phyloP scores from a whole-genome alignment of 1,140 invertebrate genomes.

The Drosophila pachea region DNA sequence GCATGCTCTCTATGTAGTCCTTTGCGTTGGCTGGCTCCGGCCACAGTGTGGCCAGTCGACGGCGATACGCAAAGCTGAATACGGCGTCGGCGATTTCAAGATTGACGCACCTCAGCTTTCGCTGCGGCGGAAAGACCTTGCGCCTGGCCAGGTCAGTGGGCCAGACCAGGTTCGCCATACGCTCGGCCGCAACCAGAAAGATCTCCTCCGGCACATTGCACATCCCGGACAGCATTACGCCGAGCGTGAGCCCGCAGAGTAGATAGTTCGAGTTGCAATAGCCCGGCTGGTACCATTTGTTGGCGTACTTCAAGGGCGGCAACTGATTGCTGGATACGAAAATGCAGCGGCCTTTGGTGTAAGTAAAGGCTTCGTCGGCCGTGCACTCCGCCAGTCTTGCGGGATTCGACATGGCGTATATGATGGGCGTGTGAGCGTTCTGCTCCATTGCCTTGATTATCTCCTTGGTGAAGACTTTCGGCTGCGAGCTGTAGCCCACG shows the following conservation, averaged over 20 bases:
- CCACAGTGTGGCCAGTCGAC: constrained; percentile 46
- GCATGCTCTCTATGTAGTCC: constrained; percentile 33
- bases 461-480: constrained; percentile 90
- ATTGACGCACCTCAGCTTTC: constrained; percentile 91
- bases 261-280: constrained; percentile 97
- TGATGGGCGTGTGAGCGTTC: constrained; percentile 83
- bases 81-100: constrained; percentile 90
- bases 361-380: constrained; percentile 92
- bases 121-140: constrained; percentile 94
- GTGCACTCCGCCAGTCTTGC: constrained; percentile 96
- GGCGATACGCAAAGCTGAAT: constrained; percentile 78
- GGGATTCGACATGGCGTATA: constrained; percentile 97
- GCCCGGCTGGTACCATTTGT: constrained; percentile 89
- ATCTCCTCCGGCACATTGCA: constrained; percentile 91
- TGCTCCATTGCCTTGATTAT: constrained; percentile 90
- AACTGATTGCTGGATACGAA: constrained; percentile 96
- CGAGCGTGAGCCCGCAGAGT: constrained; percentile 94
- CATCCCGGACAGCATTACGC: constrained; percentile 89
- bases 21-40: constrained; percentile 46
- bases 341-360: constrained; percentile 87
- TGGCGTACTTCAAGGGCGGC: constrained; percentile 87
- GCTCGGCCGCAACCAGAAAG: constrained; percentile 92
- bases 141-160: constrained; percentile 90
- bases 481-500: constrained; percentile 91
- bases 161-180: constrained; percentile 90